phyloP scores from a whole-genome alignment of 2,797 vertebrate species.

The Etheostoma perlongum region DNA sequence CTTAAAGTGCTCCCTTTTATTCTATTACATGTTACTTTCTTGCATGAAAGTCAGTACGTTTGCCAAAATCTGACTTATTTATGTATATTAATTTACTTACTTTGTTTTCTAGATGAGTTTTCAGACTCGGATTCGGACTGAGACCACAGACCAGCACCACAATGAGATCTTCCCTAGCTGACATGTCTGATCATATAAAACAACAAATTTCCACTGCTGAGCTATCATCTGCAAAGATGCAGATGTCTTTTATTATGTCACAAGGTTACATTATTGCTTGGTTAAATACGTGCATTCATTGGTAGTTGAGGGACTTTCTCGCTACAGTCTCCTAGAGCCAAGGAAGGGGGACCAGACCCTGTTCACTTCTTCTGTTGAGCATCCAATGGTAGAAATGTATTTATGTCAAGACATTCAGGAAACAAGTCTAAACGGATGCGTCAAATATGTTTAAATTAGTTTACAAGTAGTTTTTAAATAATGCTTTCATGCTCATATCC shows the following conservation, averaged over 20 bases:
- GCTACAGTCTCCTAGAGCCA: neutral
- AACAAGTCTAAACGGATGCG: constrained; percentile 7
- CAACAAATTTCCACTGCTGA: constrained; percentile 12
- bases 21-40: neutral
- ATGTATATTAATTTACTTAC: constrained; percentile 14
- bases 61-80: neutral
- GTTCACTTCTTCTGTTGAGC: neutral
- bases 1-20: neutral
- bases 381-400: neutral
- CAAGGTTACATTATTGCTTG: constrained; percentile 10
- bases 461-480: neutral
- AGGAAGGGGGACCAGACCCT: constrained; percentile 4
- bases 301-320: neutral
- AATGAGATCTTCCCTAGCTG: neutral
- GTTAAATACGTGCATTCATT: constrained; percentile 1
- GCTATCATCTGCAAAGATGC: constrained; percentile 17
- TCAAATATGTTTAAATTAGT: neutral
- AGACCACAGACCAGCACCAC: constrained; percentile 53
- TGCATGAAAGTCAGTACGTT: neutral
- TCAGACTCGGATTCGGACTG: constrained; percentile 92
- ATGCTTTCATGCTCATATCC: constrained; percentile 10
- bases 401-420: constrained; percentile 4
- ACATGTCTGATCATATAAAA: neutral
- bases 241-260: constrained; percentile 6
- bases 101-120: constrained; percentile 86